Percentiles rank a stretch among this genome's conserved stretches.
These are phyloP conservation scores for Crossocerus cetratus DNA, from an alignment of 2,888 invertebrate species.

Conservation along the genomic window DNA sequence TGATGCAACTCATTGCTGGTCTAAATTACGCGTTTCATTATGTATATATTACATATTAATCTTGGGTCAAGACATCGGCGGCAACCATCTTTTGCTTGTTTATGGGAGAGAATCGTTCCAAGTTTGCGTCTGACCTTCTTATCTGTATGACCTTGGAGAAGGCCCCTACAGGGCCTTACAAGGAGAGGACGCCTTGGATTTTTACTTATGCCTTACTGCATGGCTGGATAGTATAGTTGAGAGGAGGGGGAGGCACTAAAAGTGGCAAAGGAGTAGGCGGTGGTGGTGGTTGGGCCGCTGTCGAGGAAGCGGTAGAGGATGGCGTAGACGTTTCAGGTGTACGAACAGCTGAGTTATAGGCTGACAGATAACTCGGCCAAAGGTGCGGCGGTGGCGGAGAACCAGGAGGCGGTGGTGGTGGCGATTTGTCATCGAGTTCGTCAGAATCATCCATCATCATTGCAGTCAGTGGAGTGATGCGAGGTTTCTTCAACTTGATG, in stretches of 20 bases:
- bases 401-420: conserved; percentile 81
- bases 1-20: not conserved
- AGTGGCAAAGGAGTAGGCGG: conserved; percentile 75
- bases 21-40: conserved; percentile 3
- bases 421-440: conserved; percentile 79
- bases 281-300: conserved; percentile 61
- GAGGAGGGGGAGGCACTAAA: conserved; percentile 73
- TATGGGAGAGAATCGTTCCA: not conserved
- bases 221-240: conserved; percentile 74
- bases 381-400: conserved; percentile 80
- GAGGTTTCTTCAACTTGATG: conserved; percentile 74
- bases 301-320: conserved; percentile 19
- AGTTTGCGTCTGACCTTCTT: not conserved
- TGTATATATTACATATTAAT: not conserved
- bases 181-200: no score
- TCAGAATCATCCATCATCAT: conserved; percentile 77
- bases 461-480: conserved; percentile 70
- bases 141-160: no score
- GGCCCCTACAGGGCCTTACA: not conserved
- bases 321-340: conserved; percentile 36
- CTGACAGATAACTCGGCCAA: conserved; percentile 76
- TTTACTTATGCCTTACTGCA: conserved; percentile 69
- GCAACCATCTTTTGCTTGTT: not conserved
- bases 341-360: conserved; percentile 61
- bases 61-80: not conserved